Base-by-base conservation (phyloP, 2,888 invertebrate species). In the Diarsia brunnea region DNA sequence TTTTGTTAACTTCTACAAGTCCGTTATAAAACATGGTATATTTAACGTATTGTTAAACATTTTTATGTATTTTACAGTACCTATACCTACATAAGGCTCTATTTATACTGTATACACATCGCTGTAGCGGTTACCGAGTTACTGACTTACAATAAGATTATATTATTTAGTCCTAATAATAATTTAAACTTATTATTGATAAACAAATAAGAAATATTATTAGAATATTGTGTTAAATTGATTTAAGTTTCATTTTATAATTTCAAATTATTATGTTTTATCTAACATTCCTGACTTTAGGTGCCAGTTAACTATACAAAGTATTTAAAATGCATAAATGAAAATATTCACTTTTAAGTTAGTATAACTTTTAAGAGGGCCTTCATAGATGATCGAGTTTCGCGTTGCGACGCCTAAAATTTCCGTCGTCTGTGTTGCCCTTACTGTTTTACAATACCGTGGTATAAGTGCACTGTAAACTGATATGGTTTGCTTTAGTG, bases 201-300 rank as follows among this genome's bases (percentile, higher is more conserved):
- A 71, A 68, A 74, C 31, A 72, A 82, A 82, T 69, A 24, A 67
- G 31, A 73, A 73, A 65, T 73, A 79, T 76, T 51, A 43, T 76
- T 81, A 78, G 27, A 75, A n/a, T 77, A 73, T 75, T 71, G 58
- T 76, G 72, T 85, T 74, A 75, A 75, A 83, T 85, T 75, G 53
- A 72, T 72, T 21, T 79, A 75, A 72, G 68, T 51, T 77, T 61
- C 60, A n/a, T 72, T 79, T 78, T 75, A 69, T 75, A 65, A 60
- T 75, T 77, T 69, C 69, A 74, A 64, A 69, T 73, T 75, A 75
- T 69, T 16, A 55, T 53, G 68, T 79, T 84, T 78, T 66, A 45
- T 67, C 21, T 75, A 78, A 87, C 86, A 86, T 86, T 86, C 87
- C 86, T 83, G 71, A 71, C 8, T 24, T 60, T 75, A 38, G n/a